These are phyloP conservation scores for Sceloporus tristichus DNA, from an alignment of 2,113 vertebrate species.

Conservation along the genomic window DNA sequence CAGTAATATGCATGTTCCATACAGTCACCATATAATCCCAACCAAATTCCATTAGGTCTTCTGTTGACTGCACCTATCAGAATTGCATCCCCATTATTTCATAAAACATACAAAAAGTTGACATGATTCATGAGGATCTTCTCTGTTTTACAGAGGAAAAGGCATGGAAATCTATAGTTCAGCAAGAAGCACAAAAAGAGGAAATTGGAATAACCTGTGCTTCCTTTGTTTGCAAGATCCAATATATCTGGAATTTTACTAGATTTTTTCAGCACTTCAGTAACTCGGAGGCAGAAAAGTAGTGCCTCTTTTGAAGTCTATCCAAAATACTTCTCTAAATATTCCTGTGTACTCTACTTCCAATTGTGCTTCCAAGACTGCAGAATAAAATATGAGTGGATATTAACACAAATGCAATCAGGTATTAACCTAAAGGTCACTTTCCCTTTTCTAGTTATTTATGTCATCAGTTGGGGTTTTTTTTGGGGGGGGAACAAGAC, in stretches of 20 bases:
- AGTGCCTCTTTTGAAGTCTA: neutral
- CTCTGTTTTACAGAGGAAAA: neutral
- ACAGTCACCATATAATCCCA: neutral
- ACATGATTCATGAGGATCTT: neutral
- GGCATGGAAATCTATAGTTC: neutral
- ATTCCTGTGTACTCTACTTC: constrained; percentile 40
- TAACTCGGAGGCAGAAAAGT: neutral
- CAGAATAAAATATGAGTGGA: constrained; percentile 46
- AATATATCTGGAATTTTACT: neutral
- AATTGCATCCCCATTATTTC: neutral
- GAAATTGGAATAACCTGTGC: no score
- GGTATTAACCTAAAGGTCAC: constrained; percentile 53
- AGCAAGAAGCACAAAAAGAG: neutral
- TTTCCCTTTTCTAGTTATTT: constrained; percentile 62
- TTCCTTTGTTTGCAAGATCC: neutral
- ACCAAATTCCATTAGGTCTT: neutral
- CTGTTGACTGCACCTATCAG: neutral
- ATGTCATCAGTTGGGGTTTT: constrained; percentile 61
- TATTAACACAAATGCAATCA: constrained; percentile 53
- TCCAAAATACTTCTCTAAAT: constrained; percentile 14
- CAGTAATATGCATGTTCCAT: neutral
- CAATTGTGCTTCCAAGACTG: constrained; percentile 49
- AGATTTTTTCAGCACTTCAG: neutral
- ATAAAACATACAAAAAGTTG: neutral
- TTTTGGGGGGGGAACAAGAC: constrained; percentile 27